phyloP scores from a whole-genome alignment of 2,797 vertebrate genomes.

The Pipistrellus kuhlii region DNA sequence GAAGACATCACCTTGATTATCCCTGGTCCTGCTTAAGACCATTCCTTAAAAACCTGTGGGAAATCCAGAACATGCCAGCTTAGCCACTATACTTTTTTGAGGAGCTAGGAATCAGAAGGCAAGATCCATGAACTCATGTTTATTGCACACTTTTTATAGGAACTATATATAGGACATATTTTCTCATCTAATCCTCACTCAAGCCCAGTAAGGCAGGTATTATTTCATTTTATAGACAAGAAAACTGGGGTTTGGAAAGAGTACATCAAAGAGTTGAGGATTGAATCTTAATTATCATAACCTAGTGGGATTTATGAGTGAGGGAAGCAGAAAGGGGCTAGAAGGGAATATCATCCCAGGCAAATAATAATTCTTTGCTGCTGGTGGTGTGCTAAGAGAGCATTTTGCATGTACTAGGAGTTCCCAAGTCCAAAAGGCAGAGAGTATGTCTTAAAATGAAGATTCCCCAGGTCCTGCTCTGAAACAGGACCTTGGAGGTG shows the following conservation, averaged over 20 bases:
- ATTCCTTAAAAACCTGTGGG: slow-evolving; percentile 53
- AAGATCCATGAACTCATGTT: slow-evolving; percentile 6
- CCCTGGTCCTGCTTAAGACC: background rate
- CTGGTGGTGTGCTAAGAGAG: background rate
- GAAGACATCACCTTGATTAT: slow-evolving; percentile 55
- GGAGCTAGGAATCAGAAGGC: slow-evolving; percentile 17
- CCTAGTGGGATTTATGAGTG: background rate
- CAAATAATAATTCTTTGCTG: background rate
- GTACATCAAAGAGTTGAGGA: background rate
- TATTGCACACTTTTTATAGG: slow-evolving; percentile 2
- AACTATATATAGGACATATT: background rate
- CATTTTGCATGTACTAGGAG: background rate
- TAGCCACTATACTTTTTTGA: slow-evolving; percentile 39
- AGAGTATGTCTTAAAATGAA: background rate
- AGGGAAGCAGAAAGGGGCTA: background rate
- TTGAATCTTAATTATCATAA: background rate
- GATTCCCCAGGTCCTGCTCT: background rate
- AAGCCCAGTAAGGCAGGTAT: background rate
- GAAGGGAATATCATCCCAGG: background rate
- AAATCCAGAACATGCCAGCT: slow-evolving; percentile 29
- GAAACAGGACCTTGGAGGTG: background rate
- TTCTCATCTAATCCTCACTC: slow-evolving; percentile 4
- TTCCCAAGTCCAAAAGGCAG: background rate
- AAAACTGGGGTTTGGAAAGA: background rate
- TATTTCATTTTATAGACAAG: slow-evolving; percentile 18